These are phyloP conservation scores for Osmoderma eremita DNA, from an alignment of 2,888 invertebrate species.

Conservation along the genomic window DNA sequence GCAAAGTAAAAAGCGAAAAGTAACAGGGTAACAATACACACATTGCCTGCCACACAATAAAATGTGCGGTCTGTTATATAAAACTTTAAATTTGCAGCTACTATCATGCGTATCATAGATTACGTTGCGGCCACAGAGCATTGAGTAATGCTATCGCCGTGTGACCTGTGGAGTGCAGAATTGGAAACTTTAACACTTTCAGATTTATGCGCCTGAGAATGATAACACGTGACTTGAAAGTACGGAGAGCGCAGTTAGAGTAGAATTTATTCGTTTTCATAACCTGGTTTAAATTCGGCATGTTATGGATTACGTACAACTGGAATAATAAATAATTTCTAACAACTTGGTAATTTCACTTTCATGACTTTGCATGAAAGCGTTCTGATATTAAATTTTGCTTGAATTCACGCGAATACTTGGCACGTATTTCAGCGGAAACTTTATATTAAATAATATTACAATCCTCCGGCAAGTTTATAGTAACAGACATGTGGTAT, in stretches of 20 bases:
- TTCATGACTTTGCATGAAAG: constrained; percentile 34
- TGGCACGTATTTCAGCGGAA: constrained; percentile 5
- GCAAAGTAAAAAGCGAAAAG: too few relatives aligned
- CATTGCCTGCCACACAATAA: neutral
- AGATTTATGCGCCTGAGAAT: constrained; percentile 49
- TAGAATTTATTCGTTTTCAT: constrained; percentile 42
- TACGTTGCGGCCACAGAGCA: constrained; percentile 26
- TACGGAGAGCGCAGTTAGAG: constrained; percentile 35
- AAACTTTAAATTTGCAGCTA: constrained; percentile 33
- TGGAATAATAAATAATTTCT: constrained; percentile 29
- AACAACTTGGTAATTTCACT: constrained; percentile 35
- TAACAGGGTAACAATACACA: too few relatives aligned
- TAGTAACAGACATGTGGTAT: too few relatives aligned
- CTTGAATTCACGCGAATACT: neutral
- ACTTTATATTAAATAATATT: too few relatives aligned
- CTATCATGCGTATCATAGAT: constrained; percentile 38
- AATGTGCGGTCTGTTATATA: constrained; percentile 30
- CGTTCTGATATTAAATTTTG: constrained; percentile 7
- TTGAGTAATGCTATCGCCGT: constrained; percentile 43
- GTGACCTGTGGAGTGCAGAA: constrained; percentile 49
- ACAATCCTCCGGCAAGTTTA: too few relatives aligned
- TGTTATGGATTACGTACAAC: constrained; percentile 33
- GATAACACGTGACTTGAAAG: constrained; percentile 48
- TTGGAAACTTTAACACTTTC: constrained; percentile 48
- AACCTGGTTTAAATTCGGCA: constrained; percentile 32